These are phyloP conservation scores for Macquaria ambigua DNA, from an alignment of 2,113 vertebrate genomes.

Conservation along the genomic window DNA sequence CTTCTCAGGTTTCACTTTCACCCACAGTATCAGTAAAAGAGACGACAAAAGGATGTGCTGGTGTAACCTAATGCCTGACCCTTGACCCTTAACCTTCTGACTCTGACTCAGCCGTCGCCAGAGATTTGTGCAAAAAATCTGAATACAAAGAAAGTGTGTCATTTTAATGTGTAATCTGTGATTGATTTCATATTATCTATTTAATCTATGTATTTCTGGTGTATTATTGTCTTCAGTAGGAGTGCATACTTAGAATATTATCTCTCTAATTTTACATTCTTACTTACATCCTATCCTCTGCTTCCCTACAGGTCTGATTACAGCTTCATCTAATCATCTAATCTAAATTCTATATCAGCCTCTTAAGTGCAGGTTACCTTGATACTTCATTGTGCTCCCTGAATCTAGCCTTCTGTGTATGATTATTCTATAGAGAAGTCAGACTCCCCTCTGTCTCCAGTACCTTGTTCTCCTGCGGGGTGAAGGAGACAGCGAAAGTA, in stretches of 20 bases:
- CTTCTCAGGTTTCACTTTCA: conserved; percentile 43
- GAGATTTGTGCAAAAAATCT: conserved; percentile 1
- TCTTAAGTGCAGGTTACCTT: neutral
- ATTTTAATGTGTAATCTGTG: neutral
- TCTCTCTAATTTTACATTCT: conserved; percentile 12
- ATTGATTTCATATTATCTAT: neutral
- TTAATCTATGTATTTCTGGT: neutral
- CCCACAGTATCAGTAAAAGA: conserved; percentile 26
- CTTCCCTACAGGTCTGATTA: conserved; percentile 14
- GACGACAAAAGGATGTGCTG: conserved; percentile 9
- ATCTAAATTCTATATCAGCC: conserved; percentile 1
- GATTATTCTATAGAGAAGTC: neutral
- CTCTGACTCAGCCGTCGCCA: neutral
- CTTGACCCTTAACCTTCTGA: conserved; percentile 25
- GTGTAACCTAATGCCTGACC: conserved; percentile 45
- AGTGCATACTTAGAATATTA: neutral
- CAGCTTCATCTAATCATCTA: conserved; percentile 1
- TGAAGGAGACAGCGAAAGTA: conserved; percentile 87
- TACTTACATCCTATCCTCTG: neutral
- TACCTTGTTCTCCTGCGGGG: conserved; percentile 89
- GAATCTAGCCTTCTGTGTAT: neutral
- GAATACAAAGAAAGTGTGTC: neutral
- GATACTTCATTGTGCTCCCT: neutral
- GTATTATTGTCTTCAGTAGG: neutral
- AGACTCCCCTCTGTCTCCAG: neutral